These are phyloP conservation scores for Camponotus fellah DNA, from an alignment of 2,888 invertebrate species.

Conservation along the genomic window DNA sequence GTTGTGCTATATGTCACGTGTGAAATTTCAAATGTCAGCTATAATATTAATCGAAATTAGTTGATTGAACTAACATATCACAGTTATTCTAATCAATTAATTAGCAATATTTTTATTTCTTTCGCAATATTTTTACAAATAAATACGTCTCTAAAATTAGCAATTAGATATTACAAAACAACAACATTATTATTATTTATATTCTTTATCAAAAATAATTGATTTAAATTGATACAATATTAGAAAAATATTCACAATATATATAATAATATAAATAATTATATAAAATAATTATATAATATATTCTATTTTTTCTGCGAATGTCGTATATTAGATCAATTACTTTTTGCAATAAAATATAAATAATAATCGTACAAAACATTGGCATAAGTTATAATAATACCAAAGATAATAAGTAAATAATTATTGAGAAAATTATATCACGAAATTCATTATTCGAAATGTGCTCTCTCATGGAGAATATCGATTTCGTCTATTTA, in stretches of 20 bases:
- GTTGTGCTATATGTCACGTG: neutral
- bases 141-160: neutral
- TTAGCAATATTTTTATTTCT: neutral
- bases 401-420: neutral
- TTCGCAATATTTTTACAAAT: neutral
- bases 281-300: neutral
- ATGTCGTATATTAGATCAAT: neutral
- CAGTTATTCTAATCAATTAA: conserved; percentile 6
- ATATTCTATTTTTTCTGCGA: neutral
- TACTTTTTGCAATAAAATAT: neutral
- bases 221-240: too few species aligned
- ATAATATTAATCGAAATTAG: conserved; percentile 31
- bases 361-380: neutral
- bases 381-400: neutral
- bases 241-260: too few species aligned
- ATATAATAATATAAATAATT: neutral
- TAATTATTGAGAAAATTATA: neutral
- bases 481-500: neutral
- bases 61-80: conserved; percentile 29
- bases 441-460: neutral
- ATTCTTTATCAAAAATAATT: too few species aligned
- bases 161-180: neutral
- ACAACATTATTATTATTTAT: too few species aligned
- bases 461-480: neutral
- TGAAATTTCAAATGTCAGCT: conserved; percentile 18